Evolutionary conservation across 2,797 vertebrate species (phyloP).

Genomic region (Scomberomorus guttatus): DNA sequence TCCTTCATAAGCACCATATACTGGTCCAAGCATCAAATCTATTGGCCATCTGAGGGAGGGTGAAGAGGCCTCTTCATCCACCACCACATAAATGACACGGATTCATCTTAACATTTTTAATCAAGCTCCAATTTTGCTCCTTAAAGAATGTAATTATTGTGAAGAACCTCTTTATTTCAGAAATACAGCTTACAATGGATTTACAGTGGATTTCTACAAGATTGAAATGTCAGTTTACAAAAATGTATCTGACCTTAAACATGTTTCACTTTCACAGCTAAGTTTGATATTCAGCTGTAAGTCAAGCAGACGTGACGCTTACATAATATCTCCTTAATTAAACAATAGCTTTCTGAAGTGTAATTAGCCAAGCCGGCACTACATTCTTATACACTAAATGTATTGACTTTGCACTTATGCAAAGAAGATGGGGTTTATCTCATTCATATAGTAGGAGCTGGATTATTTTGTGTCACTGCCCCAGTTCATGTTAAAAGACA

Average conservation of each 20-base stretch:
- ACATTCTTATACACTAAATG: background rate
- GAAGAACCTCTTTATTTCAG: background rate
- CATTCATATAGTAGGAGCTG: background rate
- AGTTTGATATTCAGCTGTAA: slow-evolving; percentile 13
- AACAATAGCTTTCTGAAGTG: background rate
- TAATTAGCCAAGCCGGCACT: background rate
- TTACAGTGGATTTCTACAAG: no score
- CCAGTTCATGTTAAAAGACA: background rate
- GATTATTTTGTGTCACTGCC: background rate
- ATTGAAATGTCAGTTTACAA: background rate
- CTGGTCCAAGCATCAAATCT: slow-evolving; percentile 42
- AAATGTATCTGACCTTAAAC: background rate
- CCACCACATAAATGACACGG: slow-evolving; percentile 37
- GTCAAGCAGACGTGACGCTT: background rate
- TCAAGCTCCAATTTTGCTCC: slow-evolving; percentile 10
- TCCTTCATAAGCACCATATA: slow-evolving; percentile 59
- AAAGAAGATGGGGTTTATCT: background rate
- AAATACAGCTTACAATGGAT: background rate
- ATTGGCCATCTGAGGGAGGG: slow-evolving; percentile 38
- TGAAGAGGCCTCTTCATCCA: slow-evolving; percentile 57
- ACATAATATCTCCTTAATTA: background rate
- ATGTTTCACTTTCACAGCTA: background rate
- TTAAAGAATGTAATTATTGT: background rate
- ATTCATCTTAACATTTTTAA: slow-evolving; percentile 36
- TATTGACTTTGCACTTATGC: background rate